These are phyloP conservation scores for Gymnosoma rotundatum DNA, from an alignment of 2,888 invertebrate genomes.

Conservation along the genomic window DNA sequence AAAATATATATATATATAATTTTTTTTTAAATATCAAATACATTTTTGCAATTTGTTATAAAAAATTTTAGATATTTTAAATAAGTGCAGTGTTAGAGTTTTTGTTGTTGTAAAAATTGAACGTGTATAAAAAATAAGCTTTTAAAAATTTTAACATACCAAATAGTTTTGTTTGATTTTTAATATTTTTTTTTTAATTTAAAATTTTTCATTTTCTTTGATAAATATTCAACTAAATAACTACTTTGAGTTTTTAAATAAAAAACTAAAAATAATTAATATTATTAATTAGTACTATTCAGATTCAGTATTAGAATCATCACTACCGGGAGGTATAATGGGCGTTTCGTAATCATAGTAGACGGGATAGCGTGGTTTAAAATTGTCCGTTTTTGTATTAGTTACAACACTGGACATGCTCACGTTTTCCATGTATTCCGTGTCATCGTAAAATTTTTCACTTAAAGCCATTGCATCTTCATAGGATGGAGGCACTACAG, in stretches of 20 bases:
- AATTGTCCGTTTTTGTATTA: conserved; percentile 78
- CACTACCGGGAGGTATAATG: conserved; percentile 82
- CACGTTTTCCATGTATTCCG: conserved; percentile 79
- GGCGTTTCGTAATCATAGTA: conserved; percentile 81
- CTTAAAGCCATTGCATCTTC: conserved; percentile 82
- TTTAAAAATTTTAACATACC: conserved; percentile 56
- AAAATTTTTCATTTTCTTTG: conserved; percentile 24
- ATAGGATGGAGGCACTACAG: conserved; percentile 81
- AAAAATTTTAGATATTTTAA: background rate
- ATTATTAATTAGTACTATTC: conserved; percentile 53
- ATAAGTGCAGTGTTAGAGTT: conserved; percentile 52
- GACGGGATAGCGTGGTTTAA: conserved; percentile 81
- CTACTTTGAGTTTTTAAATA: background rate
- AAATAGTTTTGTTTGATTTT: conserved; percentile 37
- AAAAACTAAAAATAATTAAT: conserved; percentile 35
- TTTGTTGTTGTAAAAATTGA: conserved; percentile 5
- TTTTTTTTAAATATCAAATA: conserved; percentile 13
- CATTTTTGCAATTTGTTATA: background rate
- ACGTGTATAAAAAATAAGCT: conserved; percentile 27
- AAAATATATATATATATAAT: conserved; percentile 4
- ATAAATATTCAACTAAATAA: conserved; percentile 28
- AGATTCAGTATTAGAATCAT: conserved; percentile 77
- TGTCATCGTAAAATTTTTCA: conserved; percentile 81
- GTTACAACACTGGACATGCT: conserved; percentile 80
- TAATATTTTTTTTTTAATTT: conserved; percentile 10